Percentiles rank a stretch among this genome's conserved stretches.
Conservation (phyloP, 2,888 invertebrate genomes). For the Acanthopleura granulata region DNA sequence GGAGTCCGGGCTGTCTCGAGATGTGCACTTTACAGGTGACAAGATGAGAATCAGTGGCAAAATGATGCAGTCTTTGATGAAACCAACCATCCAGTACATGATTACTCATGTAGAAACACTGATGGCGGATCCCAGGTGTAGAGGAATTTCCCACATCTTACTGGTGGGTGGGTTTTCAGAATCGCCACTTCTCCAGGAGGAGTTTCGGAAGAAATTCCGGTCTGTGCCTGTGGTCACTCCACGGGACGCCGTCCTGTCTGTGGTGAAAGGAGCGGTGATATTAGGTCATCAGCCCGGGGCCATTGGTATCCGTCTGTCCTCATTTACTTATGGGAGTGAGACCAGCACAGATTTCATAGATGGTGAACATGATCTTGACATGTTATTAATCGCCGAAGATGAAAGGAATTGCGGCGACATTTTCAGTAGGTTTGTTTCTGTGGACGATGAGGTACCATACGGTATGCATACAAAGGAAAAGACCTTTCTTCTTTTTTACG, state of each 20-base stretch:
- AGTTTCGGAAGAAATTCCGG: slow-evolving; percentile 23
- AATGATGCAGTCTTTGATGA: no score
- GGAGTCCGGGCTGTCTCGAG: no score
- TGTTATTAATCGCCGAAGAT: slow-evolving; percentile 14
- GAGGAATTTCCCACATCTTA: slow-evolving; percentile 8
- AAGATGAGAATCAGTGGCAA: no score
- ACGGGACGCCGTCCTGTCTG: slow-evolving; percentile 29
- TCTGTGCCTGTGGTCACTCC: slow-evolving; percentile 26
- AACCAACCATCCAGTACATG: not conserved
- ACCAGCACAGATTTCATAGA: slow-evolving; percentile 20
- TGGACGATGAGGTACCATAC: not conserved
- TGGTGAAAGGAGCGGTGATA: slow-evolving; percentile 21
- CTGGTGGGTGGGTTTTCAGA: slow-evolving; percentile 28
- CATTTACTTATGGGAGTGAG: slow-evolving; percentile 27
- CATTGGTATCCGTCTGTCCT: slow-evolving; percentile 29
- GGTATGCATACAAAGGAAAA: not conserved
- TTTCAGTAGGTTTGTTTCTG: not conserved
- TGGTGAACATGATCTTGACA: slow-evolving; percentile 19
- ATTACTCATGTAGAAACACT: slow-evolving; percentile 21
- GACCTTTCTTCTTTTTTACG: not conserved
- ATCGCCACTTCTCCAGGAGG: slow-evolving; percentile 28
- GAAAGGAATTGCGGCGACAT: not conserved
- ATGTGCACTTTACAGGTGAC: no score
- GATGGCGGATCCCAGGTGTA: slow-evolving; percentile 4
- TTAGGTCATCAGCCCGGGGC: slow-evolving; percentile 29